Conservation (phyloP, 1,140 invertebrate species). For the Drosophila tsacasi region DNA sequence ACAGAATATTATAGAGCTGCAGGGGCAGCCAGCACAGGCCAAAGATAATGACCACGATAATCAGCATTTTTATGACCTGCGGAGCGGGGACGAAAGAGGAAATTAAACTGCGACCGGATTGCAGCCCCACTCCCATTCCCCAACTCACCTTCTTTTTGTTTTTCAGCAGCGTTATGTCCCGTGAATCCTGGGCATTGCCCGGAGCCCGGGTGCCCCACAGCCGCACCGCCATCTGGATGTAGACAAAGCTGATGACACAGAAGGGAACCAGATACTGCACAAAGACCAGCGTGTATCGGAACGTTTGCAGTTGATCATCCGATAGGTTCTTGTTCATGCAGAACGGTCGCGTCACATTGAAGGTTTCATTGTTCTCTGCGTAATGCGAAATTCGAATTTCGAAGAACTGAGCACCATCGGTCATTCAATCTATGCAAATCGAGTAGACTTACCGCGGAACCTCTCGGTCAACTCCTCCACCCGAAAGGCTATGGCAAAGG, state of each 20-base stretch:
- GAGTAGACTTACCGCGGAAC: constrained; percentile 66
- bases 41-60: constrained; percentile 92
- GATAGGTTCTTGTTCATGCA: constrained; percentile 87
- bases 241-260: constrained; percentile 91
- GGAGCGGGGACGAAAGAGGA: constrained; percentile 42
- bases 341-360: constrained; percentile 86
- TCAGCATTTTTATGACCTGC: constrained; percentile 94
- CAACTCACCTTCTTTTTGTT: constrained; percentile 91
- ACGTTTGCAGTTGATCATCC: constrained; percentile 86
- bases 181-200: constrained; percentile 90
- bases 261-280: constrained; percentile 92
- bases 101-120: constrained; percentile 13
- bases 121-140: constrained; percentile 72
- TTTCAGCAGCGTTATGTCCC: constrained; percentile 91
- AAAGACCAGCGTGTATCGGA: constrained; percentile 87
- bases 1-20: constrained; percentile 91
- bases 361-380: constrained; percentile 68
- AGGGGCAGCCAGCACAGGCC: constrained; percentile 93
- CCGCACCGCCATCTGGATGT: constrained; percentile 91
- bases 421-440: constrained; percentile 10
- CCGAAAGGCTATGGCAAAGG: constrained; percentile 89
- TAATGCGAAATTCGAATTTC: constrained; percentile 2
- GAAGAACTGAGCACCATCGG: neutral
- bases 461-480: constrained; percentile 85
- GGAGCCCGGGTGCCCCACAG: constrained; percentile 91